Evolutionary conservation across 2,888 invertebrate species (phyloP).

Genomic region (Drosophila birchii): DNA sequence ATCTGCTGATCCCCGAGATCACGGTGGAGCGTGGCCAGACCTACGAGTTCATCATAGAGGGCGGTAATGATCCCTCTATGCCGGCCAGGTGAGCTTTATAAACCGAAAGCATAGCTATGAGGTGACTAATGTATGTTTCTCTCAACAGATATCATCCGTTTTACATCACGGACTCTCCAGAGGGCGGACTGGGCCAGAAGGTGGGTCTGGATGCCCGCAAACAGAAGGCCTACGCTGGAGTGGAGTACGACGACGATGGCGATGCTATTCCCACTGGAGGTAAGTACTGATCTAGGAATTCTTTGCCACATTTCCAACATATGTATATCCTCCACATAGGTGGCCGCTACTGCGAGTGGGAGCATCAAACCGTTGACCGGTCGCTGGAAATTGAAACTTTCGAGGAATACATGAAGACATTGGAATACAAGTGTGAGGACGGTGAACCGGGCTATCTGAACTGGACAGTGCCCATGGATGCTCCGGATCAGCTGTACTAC

Average conservation of each 20-base stretch:
- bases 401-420: conserved; percentile 90
- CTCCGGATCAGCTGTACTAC: conserved; percentile 94
- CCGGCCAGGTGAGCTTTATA: conserved; percentile 88
- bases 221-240: conserved; percentile 92
- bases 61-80: conserved; percentile 91
- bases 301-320: too few species aligned
- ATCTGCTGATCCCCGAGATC: conserved; percentile 94
- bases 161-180: conserved; percentile 94
- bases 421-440: conserved; percentile 90
- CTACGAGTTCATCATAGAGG: conserved; percentile 94
- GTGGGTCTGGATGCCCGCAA: conserved; percentile 88
- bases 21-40: conserved; percentile 94
- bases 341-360: conserved; percentile 95
- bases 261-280: conserved; percentile 92
- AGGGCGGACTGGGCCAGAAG: conserved; percentile 94
- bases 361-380: conserved; percentile 91
- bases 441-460: conserved; percentile 91
- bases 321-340: conserved; percentile 84
- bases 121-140: neutral
- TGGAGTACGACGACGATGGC: conserved; percentile 90
- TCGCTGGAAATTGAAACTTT: conserved; percentile 90
- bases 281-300: conserved; percentile 74
- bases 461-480: conserved; percentile 94
- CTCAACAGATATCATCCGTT: conserved; percentile 92
- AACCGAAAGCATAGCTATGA: rapidly evolving